Base-by-base conservation (phyloP, 2,113 vertebrate species). In the Anas platyrhynchos region DNA sequence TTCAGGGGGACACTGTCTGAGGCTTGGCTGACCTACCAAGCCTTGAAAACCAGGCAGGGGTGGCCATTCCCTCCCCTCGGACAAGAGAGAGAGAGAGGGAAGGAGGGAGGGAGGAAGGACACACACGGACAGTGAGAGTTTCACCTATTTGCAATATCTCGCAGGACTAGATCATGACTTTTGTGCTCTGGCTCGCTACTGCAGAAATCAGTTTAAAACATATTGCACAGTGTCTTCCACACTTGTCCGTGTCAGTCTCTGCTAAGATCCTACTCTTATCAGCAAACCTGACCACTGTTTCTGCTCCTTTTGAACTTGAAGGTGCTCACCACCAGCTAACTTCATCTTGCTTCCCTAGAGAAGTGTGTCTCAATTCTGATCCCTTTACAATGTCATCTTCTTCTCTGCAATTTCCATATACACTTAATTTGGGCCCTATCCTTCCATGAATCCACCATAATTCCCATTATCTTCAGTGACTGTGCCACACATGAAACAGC, bases 141-240 rank as follows among this genome's bases (percentile, higher is more conserved):
- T 16, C 26, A 3, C 32, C 29, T 63, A 2, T 34, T 48, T 54
- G 52, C 67, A 50, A 26, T n/a, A 11, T 31, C 52, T 79, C 46
- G 48, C 17, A 59, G 46, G 66, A 62, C 41, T 66, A 43, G 13
- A 22, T 67, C 3, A 0, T 55, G 4, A 21, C 2, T 89, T 59
- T 13, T 41, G 27, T 25, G 23, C 16, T 54, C 21, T 16, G 46
- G 20, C 34, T 26, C 0, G 0, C 62, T 31, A 16, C 44, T 77
- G 14, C 23, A 74, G 41, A 23, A 5, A 27, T 26, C 29, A 2
- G 8, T 58, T 88, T 67, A 1, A 46, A 69, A 32, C 5, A 8
- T 54, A 5, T 7, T 20, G 6, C 46, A n/a, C 56, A 73, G 15
- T 0, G 0, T 25, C 81, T 78, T 66, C 13, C 31, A 32, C 1